Conservation (phyloP, 2,888 invertebrate genomes). For the Drosophila austrosaltans region DNA sequence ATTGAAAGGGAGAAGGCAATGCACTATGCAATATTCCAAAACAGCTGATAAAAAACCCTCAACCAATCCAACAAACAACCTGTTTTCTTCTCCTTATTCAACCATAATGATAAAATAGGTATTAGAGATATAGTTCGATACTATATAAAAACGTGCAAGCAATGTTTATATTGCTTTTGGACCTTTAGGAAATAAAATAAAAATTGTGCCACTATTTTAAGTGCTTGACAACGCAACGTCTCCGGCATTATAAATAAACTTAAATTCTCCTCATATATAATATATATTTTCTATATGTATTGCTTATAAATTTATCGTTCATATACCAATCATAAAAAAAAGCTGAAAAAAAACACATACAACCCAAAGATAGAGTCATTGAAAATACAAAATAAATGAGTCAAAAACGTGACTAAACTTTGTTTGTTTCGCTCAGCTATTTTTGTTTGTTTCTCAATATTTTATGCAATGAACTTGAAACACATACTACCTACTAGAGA, state of each 20-base stretch:
- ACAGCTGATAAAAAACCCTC: neutral
- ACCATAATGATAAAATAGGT: neutral
- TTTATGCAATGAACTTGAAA: constrained; percentile 34
- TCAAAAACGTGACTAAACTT: constrained; percentile 68
- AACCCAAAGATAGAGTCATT: neutral
- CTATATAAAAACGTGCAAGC: neutral
- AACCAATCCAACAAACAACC: neutral
- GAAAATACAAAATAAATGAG: constrained; percentile 41
- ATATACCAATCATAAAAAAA: constrained; percentile 4
- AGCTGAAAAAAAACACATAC: neutral
- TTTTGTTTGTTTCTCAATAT: constrained; percentile 31
- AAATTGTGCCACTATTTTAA: constrained; percentile 18
- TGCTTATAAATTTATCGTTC: constrained; percentile 26
- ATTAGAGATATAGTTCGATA: neutral
- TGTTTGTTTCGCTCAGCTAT: constrained; percentile 27
- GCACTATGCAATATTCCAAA: neutral
- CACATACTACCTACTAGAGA: neutral
- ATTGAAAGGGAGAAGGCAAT: neutral
- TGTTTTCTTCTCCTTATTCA: neutral
- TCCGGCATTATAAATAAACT: constrained; percentile 38
- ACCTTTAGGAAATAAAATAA: constrained; percentile 40
- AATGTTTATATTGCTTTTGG: constrained; percentile 2
- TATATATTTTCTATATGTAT: neutral
- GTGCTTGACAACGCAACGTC: constrained; percentile 50
- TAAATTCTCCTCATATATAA: neutral